phyloP scores from a whole-genome alignment of 2,888 invertebrate species.

The Drosophila pseudotakahashii region DNA sequence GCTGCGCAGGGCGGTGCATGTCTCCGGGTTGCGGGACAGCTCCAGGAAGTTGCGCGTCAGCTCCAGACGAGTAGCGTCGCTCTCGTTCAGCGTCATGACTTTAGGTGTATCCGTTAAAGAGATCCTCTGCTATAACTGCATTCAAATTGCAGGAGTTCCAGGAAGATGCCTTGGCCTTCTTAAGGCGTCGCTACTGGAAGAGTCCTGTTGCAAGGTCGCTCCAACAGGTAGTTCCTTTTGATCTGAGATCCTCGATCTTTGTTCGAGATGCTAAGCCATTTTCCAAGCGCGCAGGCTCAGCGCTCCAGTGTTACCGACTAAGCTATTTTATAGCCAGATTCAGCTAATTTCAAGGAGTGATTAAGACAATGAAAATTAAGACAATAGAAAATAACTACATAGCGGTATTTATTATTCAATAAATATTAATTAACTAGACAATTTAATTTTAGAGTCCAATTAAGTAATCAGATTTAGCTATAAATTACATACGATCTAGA shows the following conservation, averaged over 20 bases:
- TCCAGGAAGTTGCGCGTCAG: slow-evolving; percentile 95
- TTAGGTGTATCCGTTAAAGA: slow-evolving; percentile 12
- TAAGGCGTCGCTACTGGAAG: slow-evolving; percentile 3
- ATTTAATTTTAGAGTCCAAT: too few relatives aligned
- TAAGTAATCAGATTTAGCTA: neutral
- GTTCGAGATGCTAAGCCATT: slow-evolving; percentile 32
- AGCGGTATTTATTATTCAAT: too few relatives aligned
- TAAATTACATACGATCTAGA: neutral
- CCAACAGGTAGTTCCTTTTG: slow-evolving; percentile 25
- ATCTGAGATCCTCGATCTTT: slow-evolving; percentile 27
- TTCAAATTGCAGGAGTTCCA: slow-evolving; percentile 14
- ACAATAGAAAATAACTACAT: too few relatives aligned
- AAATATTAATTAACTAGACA: too few relatives aligned
- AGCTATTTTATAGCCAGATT: neutral
- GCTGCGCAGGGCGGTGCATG: slow-evolving; percentile 96
- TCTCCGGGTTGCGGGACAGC: slow-evolving; percentile 95
- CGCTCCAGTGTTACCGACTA: slow-evolving; percentile 14
- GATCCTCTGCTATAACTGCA: neutral
- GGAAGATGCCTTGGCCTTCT: neutral
- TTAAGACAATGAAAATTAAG: too few relatives aligned
- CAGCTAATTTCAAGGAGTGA: neutral
- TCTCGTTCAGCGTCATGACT: slow-evolving; percentile 79
- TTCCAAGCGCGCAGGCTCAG: slow-evolving; percentile 42
- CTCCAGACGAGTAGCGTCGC: slow-evolving; percentile 93
- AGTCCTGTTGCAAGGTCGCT: slow-evolving; percentile 3